Base-by-base conservation (phyloP, 2,888 invertebrate genomes). In the Dryadula phaetusa region DNA sequence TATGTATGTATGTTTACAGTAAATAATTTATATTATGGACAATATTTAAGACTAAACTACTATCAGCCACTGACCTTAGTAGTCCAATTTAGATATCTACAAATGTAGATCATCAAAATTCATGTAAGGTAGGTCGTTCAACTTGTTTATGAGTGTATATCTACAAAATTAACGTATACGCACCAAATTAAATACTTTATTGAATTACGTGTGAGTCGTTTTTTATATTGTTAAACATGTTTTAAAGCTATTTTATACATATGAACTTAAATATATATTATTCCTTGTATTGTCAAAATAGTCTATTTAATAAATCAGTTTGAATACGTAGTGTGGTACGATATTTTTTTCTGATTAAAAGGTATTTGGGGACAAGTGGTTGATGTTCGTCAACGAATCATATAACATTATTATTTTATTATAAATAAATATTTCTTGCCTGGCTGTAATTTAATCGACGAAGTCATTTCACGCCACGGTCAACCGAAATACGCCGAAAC, bases 81-180 rank as follows among this genome's bases (percentile, higher is more conserved):
- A 79, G 79, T 76, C 76, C 72, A 73, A 79, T 80, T 81, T 81
- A 72, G 77, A 79, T 83, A 62, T 81, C 78, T 78, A 74, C 8
- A 56, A 56, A 56, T 40, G 72, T 76, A 82, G 79, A 81, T 78
- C 25, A 82, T 77, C 77, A 70, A 71, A 67, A 66, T 73, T 62
- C 69, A 70, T 67, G 40, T 62, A 69, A 78, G 82, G 79, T 81
- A 83, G 87, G 84, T 86, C 85, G 67, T 86, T 89, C 86, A 90
- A 88, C 90, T 78, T 70, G 58, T 18, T 22, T 44, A 25, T 49
- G 10, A 8, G 25, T 49, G 25, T 28, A 25, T 49, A 28, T 8
- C 14, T 7, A 49, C n/a, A 16, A 8, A 49, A 28, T 49, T 49
- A 49, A 49, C 0, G 8, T 28, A 14, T 3, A 22, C 5, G 28